Base-by-base conservation (phyloP, 2,113 vertebrate species). In the Pygoscelis adeliae region DNA sequence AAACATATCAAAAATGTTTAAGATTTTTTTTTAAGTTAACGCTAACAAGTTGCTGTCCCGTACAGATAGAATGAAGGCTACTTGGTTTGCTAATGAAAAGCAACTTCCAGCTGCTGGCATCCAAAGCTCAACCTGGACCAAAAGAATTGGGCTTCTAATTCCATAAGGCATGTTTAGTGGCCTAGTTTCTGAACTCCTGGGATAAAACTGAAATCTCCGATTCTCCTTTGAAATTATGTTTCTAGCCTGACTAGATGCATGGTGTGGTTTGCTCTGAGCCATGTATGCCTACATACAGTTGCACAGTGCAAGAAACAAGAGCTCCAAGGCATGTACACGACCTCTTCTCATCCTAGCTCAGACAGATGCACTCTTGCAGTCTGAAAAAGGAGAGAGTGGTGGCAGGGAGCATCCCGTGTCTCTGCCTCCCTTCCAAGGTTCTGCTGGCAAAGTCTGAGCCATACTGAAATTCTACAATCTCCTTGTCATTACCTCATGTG, bases 311-410 rank as follows among this genome's bases (percentile, higher is more conserved):
- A 74, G 32, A 87, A 89, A 72, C 15, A 40, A n/a, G 40, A 79
- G 29, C 21, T 78, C 30, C 22, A 55, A 71, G 61, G 32, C 14
- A 15, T 0, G 2, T 7, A 15, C 21, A 6, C 0, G 1, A 74
- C n/a, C 15, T 71, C 50, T 38, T 70, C 36, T 53, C 42, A 38
- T 76, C 16, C n/a, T 47, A 27, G 38, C 47, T 59, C 70, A 72
- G 78, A 36, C 21, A 58, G 18, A 69, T 3, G 4, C 20, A 34
- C 22, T 72, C 62, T 42, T 59, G 44, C 61, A 82, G 65, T 22
- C 42, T 34, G 6, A 18, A 78, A 59, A 36, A 29, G 36, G 66
- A 38, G n/a, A 44, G 9, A 62, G n/a, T 23, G 23, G 29, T 74
- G 22, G 15, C 8, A 2, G 32, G 30, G 42, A 85, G 47, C 52